These are phyloP conservation scores for Leptopilina drosophilae DNA, from an alignment of 2,888 invertebrate genomes.

Conservation along the genomic window DNA sequence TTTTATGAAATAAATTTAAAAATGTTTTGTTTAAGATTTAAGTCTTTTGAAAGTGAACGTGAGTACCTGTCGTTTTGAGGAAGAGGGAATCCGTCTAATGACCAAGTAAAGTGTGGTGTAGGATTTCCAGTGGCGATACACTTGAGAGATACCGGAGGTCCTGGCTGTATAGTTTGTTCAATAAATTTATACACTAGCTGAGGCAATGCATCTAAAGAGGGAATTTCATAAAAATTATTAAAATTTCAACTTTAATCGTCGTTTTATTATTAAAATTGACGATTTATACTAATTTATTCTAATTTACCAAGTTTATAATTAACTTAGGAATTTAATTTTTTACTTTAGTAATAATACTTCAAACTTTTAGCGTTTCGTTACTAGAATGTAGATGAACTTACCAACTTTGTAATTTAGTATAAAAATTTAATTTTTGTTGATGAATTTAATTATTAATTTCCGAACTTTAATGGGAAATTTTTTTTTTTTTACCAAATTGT, in stretches of 20 bases:
- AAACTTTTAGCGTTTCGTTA: no score
- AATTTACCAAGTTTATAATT: no score
- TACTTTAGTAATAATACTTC: no score
- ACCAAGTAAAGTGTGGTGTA: constrained; percentile 94
- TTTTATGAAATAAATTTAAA: neutral
- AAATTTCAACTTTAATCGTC: no score
- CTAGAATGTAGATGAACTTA: no score
- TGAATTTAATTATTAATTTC: no score
- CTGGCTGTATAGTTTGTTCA: constrained; percentile 94
- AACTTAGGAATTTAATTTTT: no score
- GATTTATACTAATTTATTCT: no score
- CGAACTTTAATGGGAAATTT: no score
- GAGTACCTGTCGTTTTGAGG: constrained; percentile 84
- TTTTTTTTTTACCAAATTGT: no score
- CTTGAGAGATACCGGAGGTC: constrained; percentile 93
- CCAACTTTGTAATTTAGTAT: no score
- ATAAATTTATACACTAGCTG: constrained; percentile 94
- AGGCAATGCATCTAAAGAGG: constrained; percentile 87
- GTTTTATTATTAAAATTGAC: neutral
- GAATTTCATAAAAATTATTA: constrained; percentile 14
- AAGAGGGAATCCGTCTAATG: constrained; percentile 91
- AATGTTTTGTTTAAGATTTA: neutral
- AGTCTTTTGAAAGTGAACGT: neutral
- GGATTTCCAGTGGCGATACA: constrained; percentile 97
- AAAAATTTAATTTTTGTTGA: no score